Conservation (phyloP, 2,797 vertebrate genomes). For the Myotis daubentonii region DNA sequence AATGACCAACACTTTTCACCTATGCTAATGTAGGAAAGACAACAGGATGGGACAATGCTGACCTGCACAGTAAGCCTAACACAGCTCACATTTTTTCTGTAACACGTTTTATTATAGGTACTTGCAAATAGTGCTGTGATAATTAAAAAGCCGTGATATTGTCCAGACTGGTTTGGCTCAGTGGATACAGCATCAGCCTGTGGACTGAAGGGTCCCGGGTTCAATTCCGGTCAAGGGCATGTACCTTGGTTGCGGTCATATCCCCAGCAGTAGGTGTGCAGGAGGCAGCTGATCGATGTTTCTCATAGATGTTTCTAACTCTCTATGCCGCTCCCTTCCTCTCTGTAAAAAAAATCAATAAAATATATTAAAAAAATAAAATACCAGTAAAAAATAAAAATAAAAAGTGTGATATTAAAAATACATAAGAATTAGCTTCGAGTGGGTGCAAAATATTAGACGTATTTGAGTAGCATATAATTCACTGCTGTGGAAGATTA, state of each 20-base stretch:
- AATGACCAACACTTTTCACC: constrained; percentile 29
- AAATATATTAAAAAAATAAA: too few relatives aligned
- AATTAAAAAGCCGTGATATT: background rate
- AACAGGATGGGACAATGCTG: background rate
- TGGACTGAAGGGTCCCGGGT: too few relatives aligned
- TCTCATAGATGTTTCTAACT: too few relatives aligned
- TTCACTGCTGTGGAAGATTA: fast-evolving
- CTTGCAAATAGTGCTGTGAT: background rate
- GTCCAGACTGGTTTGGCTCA: too few relatives aligned
- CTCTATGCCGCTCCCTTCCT: too few relatives aligned
- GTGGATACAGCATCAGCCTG: too few relatives aligned
- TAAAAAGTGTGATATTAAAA: background rate
- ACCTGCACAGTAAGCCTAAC: background rate
- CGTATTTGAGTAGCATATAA: background rate
- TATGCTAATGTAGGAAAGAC: background rate
- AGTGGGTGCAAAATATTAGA: background rate
- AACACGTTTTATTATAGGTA: background rate
- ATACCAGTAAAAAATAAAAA: too few relatives aligned
- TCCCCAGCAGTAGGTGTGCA: too few relatives aligned
- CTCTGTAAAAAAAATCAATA: too few relatives aligned
- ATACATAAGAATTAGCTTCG: background rate
- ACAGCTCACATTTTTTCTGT: background rate
- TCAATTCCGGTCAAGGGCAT: too few relatives aligned
- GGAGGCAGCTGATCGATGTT: too few relatives aligned
- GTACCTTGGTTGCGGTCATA: too few relatives aligned